Evolutionary conservation across 2,113 vertebrate species (phyloP).

Genomic region (Dascyllus trimaculatus): DNA sequence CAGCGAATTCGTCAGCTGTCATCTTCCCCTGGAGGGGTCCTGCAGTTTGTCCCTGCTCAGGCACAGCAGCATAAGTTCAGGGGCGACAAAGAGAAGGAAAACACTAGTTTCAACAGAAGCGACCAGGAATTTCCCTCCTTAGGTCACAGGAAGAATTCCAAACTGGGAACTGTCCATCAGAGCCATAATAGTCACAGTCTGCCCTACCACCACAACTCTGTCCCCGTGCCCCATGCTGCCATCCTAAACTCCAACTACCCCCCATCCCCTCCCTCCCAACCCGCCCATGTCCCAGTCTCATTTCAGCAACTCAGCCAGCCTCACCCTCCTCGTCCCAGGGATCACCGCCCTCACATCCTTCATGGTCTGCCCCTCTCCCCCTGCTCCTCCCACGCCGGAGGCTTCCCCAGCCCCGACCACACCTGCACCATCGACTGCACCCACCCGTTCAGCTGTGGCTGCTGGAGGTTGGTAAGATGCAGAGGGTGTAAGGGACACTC

Average conservation of each 20-base stretch:
- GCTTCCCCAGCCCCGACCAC: conserved; percentile 86
- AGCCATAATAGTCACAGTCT: conserved; percentile 75
- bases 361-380: conserved; percentile 80
- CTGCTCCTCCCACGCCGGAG: conserved; percentile 78
- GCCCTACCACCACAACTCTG: conserved; percentile 77
- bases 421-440: conserved; percentile 86
- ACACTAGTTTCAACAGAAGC: conserved; percentile 52
- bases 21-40: conserved; percentile 73
- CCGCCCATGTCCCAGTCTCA: conserved; percentile 61
- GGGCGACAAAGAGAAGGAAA: conserved; percentile 76
- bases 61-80: conserved; percentile 73
- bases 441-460: conserved; percentile 85
- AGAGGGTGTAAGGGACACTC: conserved; percentile 74
- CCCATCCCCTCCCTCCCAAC: conserved; percentile 66
- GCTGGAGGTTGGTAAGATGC: conserved; percentile 86
- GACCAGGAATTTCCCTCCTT: conserved; percentile 72
- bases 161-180: conserved; percentile 83
- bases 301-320: conserved; percentile 73
- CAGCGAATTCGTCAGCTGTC: conserved; percentile 78
- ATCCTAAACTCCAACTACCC: conserved; percentile 80
- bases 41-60: conserved; percentile 85
- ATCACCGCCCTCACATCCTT: conserved; percentile 75
- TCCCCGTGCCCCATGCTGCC: conserved; percentile 81
- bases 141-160: conserved; percentile 83
- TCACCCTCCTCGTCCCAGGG: conserved; percentile 67